Base-by-base conservation (phyloP, 2,888 invertebrate species). In the Apamea monoglypha region DNA sequence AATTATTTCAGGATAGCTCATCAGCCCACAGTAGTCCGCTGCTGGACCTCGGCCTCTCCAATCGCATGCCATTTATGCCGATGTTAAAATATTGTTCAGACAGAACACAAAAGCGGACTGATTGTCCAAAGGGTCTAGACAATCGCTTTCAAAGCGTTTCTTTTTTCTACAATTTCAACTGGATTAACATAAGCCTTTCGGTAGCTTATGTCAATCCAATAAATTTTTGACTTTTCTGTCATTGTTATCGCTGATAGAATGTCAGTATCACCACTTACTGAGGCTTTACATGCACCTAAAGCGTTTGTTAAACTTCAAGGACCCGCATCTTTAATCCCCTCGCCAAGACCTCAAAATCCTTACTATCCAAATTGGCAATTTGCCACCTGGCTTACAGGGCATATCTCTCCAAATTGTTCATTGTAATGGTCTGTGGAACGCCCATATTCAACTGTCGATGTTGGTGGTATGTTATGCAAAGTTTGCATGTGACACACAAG, bases 341-440 rank as follows among this genome's bases (percentile, higher is more conserved):
- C 6, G 18, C 25, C 18, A 78, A 40, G 32, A 44, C 80, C 16
- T 50, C n/a, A 32, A n/a, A 63, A 44, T 63, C 25, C 18, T 63
- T 4, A 36, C 40, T 10, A 44, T 32, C 50, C 21, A 81, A 81
- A 81, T 81, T 80, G 79, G 81, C 64, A 81, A 73, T 64, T 64
- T 64, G 74, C 79, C 81, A 81, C 53, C 47, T 64, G 64, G 81
- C 81, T 36, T 18, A 36, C 53, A 36, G 63, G n/a, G 4, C 53
- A 21, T 80, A 69, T 71, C 61, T 61, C 53, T 63, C 44, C 40
- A 40, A 32, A 67, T 61, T n/a, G 67, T 67, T 59, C 76, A 76
- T 61, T 67, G 82, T 59, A n/a, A n/a, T 59, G 47, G n/a, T 59
- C 14, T 59, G n/a, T 50, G 50, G 21, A 21, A 50, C 21, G 18